Percentiles rank a stretch among this genome's conserved stretches.
These are phyloP conservation scores for Bolinopsis microptera DNA, from an alignment of 37 sponge, comb jelly and placozoan species.

Conservation along the genomic window DNA sequence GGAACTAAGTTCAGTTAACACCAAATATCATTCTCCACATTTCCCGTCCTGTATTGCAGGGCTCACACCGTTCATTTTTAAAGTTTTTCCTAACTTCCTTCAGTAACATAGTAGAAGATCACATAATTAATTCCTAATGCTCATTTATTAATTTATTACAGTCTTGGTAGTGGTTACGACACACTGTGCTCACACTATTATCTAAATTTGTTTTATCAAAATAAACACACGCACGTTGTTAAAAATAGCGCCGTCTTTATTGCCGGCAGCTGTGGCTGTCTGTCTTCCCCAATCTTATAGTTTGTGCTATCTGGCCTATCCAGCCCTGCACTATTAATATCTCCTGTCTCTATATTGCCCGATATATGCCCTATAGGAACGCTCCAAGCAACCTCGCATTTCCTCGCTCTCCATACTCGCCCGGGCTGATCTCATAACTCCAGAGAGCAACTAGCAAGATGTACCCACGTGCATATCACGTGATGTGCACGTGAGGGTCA, in stretches of 20 bases:
- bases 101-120: too few relatives aligned
- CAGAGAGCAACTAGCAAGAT: not conserved
- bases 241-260: too few relatives aligned
- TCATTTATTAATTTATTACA: not conserved
- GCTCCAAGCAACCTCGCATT: not conserved
- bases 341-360: too few relatives aligned
- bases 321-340: too few relatives aligned
- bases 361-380: not conserved
- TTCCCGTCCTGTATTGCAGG: too few relatives aligned
- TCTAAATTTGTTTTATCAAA: not conserved
- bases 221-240: not conserved
- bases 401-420: not conserved
- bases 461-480: not conserved
- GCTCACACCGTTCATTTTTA: too few relatives aligned
- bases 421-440: not conserved
- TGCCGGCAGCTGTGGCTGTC: not conserved
- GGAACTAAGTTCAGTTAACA: too few relatives aligned
- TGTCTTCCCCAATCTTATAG: not conserved
- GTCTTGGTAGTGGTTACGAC: not conserved
- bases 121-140: too few relatives aligned
- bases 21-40: not conserved
- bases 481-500: not conserved
- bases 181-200: not conserved
- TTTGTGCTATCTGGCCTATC: not conserved
- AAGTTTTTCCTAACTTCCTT: too few relatives aligned